Evolutionary conservation across 1,140 invertebrate genomes (phyloP).

Genomic region (Drosophila ogumai): DNA sequence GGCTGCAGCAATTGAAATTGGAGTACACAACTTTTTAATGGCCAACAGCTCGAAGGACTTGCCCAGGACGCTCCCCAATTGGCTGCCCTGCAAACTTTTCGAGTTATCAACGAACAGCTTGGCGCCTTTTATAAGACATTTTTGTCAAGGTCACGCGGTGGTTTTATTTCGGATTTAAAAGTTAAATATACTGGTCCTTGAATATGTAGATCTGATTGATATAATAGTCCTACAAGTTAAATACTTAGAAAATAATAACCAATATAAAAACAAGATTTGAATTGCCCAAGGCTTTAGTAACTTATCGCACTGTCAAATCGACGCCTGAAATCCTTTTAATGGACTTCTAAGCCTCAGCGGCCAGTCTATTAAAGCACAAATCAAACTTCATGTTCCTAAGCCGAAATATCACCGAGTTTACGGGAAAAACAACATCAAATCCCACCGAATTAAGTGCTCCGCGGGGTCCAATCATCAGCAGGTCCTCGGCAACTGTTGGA

Average conservation of each 20-base stretch:
- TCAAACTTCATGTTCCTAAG: constrained; percentile 10
- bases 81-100: constrained; percentile 55
- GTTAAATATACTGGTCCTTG: background rate
- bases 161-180: background rate
- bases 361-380: constrained; percentile 30
- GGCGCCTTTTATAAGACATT: constrained; percentile 10
- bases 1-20: constrained; percentile 67
- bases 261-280: background rate
- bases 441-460: constrained; percentile 57
- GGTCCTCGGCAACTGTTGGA: constrained; percentile 48
- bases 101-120: constrained; percentile 51
- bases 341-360: constrained; percentile 15
- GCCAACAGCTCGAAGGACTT: constrained; percentile 54
- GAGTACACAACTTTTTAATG: constrained; percentile 79
- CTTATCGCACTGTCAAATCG: background rate
- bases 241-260: background rate
- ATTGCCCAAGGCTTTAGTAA: background rate
- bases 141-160: constrained; percentile 20
- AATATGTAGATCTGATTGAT: too few species aligned
- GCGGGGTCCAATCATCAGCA: constrained; percentile 53
- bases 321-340: constrained; percentile 22
- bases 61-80: constrained; percentile 41
- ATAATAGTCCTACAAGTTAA: background rate
- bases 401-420: constrained; percentile 8
- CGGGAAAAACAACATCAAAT: constrained; percentile 29